Evolutionary conservation across 2,113 vertebrate genomes (phyloP).

Genomic region (Andinoacara biseriatus): DNA sequence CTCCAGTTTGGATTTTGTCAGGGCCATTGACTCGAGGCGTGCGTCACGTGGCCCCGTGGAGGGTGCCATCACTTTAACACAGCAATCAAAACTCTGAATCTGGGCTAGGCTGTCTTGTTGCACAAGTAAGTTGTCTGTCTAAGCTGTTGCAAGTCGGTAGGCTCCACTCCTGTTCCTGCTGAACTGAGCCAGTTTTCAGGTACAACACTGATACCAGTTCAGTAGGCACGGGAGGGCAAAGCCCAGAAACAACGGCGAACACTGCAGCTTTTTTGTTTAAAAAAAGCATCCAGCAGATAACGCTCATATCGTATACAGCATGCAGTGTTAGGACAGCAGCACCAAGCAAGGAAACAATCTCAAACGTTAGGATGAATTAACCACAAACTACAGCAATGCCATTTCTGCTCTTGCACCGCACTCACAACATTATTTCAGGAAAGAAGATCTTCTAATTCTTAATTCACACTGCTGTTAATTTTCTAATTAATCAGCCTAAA

Average conservation of each 20-base stretch:
- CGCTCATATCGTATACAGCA: background rate
- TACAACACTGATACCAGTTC: conserved; percentile 86
- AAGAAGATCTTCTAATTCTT: background rate
- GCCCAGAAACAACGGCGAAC: conserved; percentile 42
- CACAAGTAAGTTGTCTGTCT: conserved; percentile 4
- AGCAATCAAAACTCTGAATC: background rate
- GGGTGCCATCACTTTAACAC: background rate
- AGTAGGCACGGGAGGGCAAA: conserved; percentile 85
- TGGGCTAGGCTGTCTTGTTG: background rate
- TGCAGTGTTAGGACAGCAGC: background rate
- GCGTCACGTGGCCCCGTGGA: background rate
- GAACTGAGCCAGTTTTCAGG: conserved; percentile 86
- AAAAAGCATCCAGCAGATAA: background rate
- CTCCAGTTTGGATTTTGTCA: conserved; percentile 42
- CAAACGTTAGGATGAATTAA: background rate
- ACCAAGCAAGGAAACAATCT: background rate
- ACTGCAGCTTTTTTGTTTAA: background rate
- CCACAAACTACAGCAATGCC: background rate
- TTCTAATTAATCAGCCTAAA: background rate
- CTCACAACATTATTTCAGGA: background rate
- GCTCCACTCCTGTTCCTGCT: conserved; percentile 87
- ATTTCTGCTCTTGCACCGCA: background rate
- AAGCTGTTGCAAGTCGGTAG: conserved; percentile 28
- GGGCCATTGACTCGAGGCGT: conserved; percentile 32
- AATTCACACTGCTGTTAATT: background rate